These are phyloP conservation scores for Drosophila prosaltans DNA, from an alignment of 1,140 invertebrate species.

Conservation along the genomic window DNA sequence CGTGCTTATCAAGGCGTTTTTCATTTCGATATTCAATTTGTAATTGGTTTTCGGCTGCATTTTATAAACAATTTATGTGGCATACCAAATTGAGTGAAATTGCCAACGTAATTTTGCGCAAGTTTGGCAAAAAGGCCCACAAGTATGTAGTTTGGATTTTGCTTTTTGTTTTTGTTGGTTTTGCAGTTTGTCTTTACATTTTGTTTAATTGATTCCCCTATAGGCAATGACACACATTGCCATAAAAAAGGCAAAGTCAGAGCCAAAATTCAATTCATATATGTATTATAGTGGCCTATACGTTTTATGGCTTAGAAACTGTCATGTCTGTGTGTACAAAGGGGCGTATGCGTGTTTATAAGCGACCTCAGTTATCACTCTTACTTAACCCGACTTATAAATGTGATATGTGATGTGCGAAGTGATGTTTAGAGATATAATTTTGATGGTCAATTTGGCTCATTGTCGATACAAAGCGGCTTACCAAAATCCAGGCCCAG, in stretches of 20 bases:
- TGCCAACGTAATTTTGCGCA: conserved; percentile 79
- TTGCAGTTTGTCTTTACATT: conserved; percentile 23
- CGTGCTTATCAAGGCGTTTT: conserved; percentile 33
- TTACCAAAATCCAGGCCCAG: not conserved
- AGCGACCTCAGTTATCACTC: conserved; percentile 80
- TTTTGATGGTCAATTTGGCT: conserved; percentile 56
- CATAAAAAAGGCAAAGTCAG: conserved; percentile 46
- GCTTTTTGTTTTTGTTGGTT: conserved; percentile 7
- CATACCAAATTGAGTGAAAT: conserved; percentile 75
- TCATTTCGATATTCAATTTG: conserved; percentile 3
- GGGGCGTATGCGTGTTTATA: conserved; percentile 69
- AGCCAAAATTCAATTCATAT: conserved; percentile 39
- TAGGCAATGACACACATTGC: conserved; percentile 80
- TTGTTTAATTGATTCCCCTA: conserved; percentile 74
- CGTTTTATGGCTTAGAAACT: conserved; percentile 53
- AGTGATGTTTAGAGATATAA: conserved; percentile 14
- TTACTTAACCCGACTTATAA: conserved; percentile 79
- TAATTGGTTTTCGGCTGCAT: conserved; percentile 39
- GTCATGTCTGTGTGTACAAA: conserved; percentile 40
- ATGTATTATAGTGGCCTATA: conserved; percentile 41
- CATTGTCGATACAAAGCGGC: conserved; percentile 18
- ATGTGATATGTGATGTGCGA: conserved; percentile 61
- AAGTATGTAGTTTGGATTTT: conserved; percentile 29
- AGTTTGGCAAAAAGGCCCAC: conserved; percentile 42
- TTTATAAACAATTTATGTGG: conserved; percentile 57